A percentile compares a stretch with the other conserved stretches of the same genome.
Evolutionary conservation across 1,140 invertebrate genomes (phyloP).

Genomic region (Chionoecetes opilio): DNA sequence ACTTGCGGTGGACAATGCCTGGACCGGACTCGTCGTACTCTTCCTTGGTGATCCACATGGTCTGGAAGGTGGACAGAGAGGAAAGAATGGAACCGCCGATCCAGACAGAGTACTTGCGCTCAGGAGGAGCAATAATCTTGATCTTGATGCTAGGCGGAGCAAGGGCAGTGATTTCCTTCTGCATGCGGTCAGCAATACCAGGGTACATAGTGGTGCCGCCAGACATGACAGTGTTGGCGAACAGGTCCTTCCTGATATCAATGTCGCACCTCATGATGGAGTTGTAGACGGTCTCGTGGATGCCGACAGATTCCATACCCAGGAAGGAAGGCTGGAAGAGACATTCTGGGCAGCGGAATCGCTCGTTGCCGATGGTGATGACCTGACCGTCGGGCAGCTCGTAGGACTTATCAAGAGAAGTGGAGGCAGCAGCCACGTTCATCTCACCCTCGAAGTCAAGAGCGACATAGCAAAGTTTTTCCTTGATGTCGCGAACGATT

Average conservation of each 20-base stretch:
- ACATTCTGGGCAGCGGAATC: slow-evolving; percentile 94
- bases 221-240: slow-evolving; percentile 92
- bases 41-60: slow-evolving; percentile 95
- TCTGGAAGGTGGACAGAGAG: slow-evolving; percentile 94
- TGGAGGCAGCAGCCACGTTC: slow-evolving; percentile 60
- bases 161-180: slow-evolving; percentile 94
- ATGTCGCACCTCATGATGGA: slow-evolving; percentile 87
- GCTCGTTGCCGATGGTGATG: slow-evolving; percentile 97
- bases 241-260: slow-evolving; percentile 83
- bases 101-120: slow-evolving; percentile 97
- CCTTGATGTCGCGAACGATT: slow-evolving; percentile 97
- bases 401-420: slow-evolving; percentile 67
- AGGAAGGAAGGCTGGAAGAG: slow-evolving; percentile 92
- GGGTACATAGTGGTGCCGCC: slow-evolving; percentile 93
- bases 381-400: slow-evolving; percentile 88
- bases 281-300: slow-evolving; percentile 92
- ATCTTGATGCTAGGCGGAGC: slow-evolving; percentile 95
- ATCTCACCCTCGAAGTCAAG: slow-evolving; percentile 81
- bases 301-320: slow-evolving; percentile 92
- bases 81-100: slow-evolving; percentile 94
- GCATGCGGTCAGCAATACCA: slow-evolving; percentile 92
- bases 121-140: slow-evolving; percentile 97
- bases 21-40: slow-evolving; percentile 87
- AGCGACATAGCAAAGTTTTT: slow-evolving; percentile 95
- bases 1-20: slow-evolving; percentile 86